phyloP scores from a whole-genome alignment of 2,113 vertebrate genomes.

The Prolemur simus region DNA sequence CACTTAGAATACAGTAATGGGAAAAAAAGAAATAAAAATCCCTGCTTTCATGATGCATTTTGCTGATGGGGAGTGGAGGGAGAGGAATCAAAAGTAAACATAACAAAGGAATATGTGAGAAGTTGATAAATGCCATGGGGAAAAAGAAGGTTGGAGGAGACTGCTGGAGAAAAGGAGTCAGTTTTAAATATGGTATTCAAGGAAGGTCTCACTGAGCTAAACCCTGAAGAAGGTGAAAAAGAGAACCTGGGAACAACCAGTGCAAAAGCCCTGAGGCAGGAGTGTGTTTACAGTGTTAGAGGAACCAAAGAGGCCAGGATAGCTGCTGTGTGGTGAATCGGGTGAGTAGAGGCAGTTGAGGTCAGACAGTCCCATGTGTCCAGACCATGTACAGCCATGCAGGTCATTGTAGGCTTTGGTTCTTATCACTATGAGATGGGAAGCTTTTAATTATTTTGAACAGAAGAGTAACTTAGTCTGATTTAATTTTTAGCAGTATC shows the following conservation, averaged over 20 bases:
- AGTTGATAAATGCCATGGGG: neutral
- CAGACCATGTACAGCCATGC: fast-evolving
- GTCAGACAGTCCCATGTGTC: neutral
- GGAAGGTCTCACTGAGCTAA: neutral
- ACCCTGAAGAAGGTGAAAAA: neutral
- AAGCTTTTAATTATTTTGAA: neutral
- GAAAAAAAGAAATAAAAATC: neutral
- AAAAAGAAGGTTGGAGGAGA: neutral
- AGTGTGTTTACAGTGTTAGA: neutral
- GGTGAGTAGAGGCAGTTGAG: neutral
- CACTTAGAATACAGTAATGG: neutral
- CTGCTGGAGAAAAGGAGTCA: neutral
- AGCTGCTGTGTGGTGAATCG: neutral
- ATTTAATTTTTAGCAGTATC: neutral
- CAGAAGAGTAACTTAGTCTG: neutral
- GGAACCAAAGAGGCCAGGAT: neutral
- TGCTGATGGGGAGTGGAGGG: neutral
- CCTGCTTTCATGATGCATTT: neutral
- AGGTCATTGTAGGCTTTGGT: neutral
- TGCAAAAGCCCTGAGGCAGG: neutral
- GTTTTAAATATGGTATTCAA: neutral
- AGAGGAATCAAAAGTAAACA: neutral
- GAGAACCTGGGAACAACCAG: neutral
- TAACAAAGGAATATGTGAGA: neutral
- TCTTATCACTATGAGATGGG: neutral